Percentiles rank a stretch among this genome's conserved stretches.
These are phyloP conservation scores for Caenorhabditis imperialis DNA, from an alignment of 2,888 invertebrate species.

Conservation along the genomic window DNA sequence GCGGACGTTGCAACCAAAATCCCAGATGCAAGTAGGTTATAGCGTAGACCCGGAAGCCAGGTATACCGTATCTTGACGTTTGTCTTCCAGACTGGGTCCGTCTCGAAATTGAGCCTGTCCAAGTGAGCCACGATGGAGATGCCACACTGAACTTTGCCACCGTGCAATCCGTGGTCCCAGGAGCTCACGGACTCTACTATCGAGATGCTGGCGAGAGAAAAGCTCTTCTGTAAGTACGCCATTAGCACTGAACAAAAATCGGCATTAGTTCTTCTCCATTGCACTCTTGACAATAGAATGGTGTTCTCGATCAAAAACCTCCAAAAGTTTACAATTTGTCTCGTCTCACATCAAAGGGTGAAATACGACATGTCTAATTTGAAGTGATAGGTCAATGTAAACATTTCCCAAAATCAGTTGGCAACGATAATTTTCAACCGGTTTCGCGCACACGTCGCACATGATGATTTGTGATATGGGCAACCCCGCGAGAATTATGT, in stretches of 20 bases:
- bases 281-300: too few species aligned
- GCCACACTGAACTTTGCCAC: slow-evolving; percentile 65
- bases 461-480: slow-evolving; percentile 20
- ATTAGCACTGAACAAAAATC: too few species aligned
- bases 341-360: slow-evolving; percentile 22
- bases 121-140: slow-evolving; percentile 63
- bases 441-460: slow-evolving; percentile 19
- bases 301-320: slow-evolving; percentile 19
- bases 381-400: slow-evolving; percentile 54
- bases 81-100: slow-evolving; percentile 64
- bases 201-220: slow-evolving; percentile 66
- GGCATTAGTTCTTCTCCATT: neutral
- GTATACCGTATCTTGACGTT: neutral
- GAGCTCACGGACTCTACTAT: slow-evolving; percentile 71
- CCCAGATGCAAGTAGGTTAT: slow-evolving; percentile 50
- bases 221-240: slow-evolving; percentile 60
- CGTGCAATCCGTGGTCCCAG: slow-evolving; percentile 70
- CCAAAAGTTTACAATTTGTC: slow-evolving; percentile 15
- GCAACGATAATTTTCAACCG: slow-evolving; percentile 36
- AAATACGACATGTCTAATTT: slow-evolving; percentile 38
- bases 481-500: neutral
- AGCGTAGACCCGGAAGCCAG: neutral
- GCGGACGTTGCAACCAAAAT: slow-evolving; percentile 46
- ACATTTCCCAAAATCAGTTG: slow-evolving; percentile 51
- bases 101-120: slow-evolving; percentile 69